Evolutionary conservation across 1,140 invertebrate species (phyloP).

Genomic region (Mylabris phalerata): DNA sequence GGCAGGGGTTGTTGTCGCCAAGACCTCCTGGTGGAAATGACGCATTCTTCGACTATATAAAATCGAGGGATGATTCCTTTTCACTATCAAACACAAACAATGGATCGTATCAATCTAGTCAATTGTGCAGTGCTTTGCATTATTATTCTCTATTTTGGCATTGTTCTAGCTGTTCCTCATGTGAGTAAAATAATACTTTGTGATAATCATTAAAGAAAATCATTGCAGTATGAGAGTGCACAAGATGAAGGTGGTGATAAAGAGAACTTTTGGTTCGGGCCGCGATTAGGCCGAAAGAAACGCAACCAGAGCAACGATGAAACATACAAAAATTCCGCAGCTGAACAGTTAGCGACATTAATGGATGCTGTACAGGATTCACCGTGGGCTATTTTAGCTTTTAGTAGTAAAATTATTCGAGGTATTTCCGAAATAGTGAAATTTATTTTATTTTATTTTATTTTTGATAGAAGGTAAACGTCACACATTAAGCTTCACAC

Average conservation of each 20-base stretch:
- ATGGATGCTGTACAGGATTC: slow-evolving; percentile 18
- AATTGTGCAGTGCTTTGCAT: slow-evolving; percentile 2
- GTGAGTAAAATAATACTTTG: slow-evolving; percentile 4
- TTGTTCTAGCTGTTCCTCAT: background rate
- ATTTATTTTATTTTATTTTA: background rate
- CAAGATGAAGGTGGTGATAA: background rate
- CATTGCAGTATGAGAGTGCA: background rate
- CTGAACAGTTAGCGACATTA: slow-evolving; percentile 11
- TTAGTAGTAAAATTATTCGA: slow-evolving; percentile 8
- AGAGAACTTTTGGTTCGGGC: slow-evolving; percentile 13
- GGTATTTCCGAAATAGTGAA: background rate
- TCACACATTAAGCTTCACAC: slow-evolving; percentile 21
- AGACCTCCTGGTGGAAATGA: slow-evolving; percentile 18
- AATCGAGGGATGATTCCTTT: slow-evolving; percentile 6
- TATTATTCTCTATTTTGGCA: background rate
- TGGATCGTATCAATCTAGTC: slow-evolving; percentile 7
- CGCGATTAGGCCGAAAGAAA: slow-evolving; percentile 16
- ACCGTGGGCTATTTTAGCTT: slow-evolving; percentile 19
- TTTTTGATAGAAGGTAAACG: slow-evolving; percentile 15
- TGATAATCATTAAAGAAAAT: background rate
- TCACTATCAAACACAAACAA: slow-evolving; percentile 1
- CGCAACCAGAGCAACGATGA: slow-evolving; percentile 6
- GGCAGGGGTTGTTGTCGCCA: slow-evolving; percentile 25
- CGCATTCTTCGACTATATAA: slow-evolving; percentile 17
- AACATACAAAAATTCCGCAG: slow-evolving; percentile 3